Evolutionary conservation across 1,140 invertebrate species (phyloP), one percentile per base, ranked within the genome.

Genomic region (Octopus bimaculoides): DNA sequence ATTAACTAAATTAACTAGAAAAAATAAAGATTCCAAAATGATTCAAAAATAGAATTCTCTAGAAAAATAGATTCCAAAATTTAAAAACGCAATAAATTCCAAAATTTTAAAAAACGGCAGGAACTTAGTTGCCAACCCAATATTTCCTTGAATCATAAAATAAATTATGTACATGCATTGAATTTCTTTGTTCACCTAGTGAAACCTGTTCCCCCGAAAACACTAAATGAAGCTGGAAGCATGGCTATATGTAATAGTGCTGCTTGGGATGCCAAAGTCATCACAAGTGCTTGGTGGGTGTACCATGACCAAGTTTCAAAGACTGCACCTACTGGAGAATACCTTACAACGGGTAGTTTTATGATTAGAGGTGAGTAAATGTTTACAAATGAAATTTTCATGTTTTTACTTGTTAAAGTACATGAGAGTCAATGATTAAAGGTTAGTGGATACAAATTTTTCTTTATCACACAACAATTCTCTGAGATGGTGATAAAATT

Each of bases 241-340:
- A 98, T 99, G 94, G 97, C 98, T 52, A 94, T 99, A 71, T 97
- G 96, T 85, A 98, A 98, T 90, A 97, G 97, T 90, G 94, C 95
- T 85, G 97, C 97, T 2, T 99, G 98, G 98, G 96, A 98, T 86
- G 96, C 96, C 0, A 98, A 99, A 91, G 95, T 99, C 41, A 92
- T 98, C 14, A 95, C 96, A 4, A 95, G 94, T 86, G 95, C 97
- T 4, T 99, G 97, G 94, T 99, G 98, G 97, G 98, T 99, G 5
- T 92, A 95, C 88, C 94, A 95, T 81, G 92, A 97, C 84, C 97
- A 99, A 83, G 92, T 99, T n/a, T 97, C 96, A 17, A 99, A 99
- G 91, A 98, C 96, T 0, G 98, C 98, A 0, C 98, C 97, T 1
- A 95, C 96, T 75, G 98, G 98, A 83, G 97, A 99, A 91, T 99